Percentiles rank a stretch among this genome's conserved stretches.
Evolutionary conservation across 2,888 invertebrate genomes (phyloP).

Genomic region (Netelia fuscicornis): DNA sequence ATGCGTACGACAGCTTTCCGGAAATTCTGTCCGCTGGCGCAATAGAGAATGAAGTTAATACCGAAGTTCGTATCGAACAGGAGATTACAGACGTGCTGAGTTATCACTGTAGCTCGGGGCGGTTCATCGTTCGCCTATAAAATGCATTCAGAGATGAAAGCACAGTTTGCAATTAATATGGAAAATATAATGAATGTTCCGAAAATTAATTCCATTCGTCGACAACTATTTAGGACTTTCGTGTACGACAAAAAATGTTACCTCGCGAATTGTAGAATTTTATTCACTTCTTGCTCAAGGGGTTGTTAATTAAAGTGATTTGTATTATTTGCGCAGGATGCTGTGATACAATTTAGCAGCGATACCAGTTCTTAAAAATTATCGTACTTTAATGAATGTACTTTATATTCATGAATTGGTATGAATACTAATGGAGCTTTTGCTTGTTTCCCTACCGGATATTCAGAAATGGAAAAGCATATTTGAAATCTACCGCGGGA

Average conservation of each 20-base stretch:
- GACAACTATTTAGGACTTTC: too few species aligned
- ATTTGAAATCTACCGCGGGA: too few species aligned
- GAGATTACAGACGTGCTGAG: conserved; percentile 89
- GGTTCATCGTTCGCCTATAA: conserved; percentile 82
- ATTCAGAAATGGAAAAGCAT: too few species aligned
- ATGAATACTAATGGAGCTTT: not conserved
- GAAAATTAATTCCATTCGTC: not conserved
- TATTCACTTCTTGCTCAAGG: too few species aligned
- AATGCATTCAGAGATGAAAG: conserved; percentile 11
- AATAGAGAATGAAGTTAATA: conserved; percentile 93
- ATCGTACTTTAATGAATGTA: not conserved
- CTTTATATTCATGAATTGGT: conserved; percentile 2
- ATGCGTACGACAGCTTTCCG: conserved; percentile 86
- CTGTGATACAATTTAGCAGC: not conserved
- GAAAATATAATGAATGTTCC: not conserved
- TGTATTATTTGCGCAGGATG: not conserved
- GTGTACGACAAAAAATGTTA: too few species aligned
- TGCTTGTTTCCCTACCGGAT: too few species aligned
- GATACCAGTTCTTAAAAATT: conserved; percentile 11
- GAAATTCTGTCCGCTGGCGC: conserved; percentile 93
- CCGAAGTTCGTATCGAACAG: conserved; percentile 94
- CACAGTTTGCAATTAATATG: conserved; percentile 3
- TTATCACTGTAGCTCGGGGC: conserved; percentile 85
- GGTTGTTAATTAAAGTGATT: not conserved
- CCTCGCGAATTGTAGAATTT: too few species aligned